These are phyloP conservation scores for Laticauda laticaudata DNA, from an alignment of 2,113 vertebrate genomes.

Conservation along the genomic window DNA sequence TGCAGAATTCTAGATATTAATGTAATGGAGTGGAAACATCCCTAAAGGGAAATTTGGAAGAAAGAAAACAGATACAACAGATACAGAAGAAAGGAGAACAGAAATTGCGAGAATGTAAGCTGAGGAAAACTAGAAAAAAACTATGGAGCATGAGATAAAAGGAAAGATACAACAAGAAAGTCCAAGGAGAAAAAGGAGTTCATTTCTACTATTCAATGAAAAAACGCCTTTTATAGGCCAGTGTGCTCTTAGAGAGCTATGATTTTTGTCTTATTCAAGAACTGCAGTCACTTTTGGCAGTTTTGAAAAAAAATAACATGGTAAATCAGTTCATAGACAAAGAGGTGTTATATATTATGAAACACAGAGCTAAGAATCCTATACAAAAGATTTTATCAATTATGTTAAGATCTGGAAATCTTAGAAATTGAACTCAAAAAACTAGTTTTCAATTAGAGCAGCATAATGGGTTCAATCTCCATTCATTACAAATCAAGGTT, in stretches of 20 bases:
- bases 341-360: conserved; percentile 8
- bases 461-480: background rate
- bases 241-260: background rate
- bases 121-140: background rate
- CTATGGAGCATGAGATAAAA: background rate
- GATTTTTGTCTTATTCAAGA: background rate
- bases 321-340: conserved; percentile 43
- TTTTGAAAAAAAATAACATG: conserved; percentile 10
- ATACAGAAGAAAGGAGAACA: background rate
- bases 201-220: background rate
- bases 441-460: background rate
- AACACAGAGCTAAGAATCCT: conserved; percentile 21
- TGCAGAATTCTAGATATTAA: background rate
- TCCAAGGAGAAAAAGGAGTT: background rate
- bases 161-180: background rate
- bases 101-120: background rate
- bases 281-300: background rate
- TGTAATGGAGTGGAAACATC: background rate
- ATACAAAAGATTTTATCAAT: conserved; percentile 18
- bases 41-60: background rate
- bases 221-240: background rate
- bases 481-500: conserved; percentile 12
- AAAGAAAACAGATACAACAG: background rate
- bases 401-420: background rate
- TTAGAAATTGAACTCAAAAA: background rate